Base-by-base conservation (phyloP, 37 sponge, comb jelly and placozoan species). In the Geodia barretti region DNA sequence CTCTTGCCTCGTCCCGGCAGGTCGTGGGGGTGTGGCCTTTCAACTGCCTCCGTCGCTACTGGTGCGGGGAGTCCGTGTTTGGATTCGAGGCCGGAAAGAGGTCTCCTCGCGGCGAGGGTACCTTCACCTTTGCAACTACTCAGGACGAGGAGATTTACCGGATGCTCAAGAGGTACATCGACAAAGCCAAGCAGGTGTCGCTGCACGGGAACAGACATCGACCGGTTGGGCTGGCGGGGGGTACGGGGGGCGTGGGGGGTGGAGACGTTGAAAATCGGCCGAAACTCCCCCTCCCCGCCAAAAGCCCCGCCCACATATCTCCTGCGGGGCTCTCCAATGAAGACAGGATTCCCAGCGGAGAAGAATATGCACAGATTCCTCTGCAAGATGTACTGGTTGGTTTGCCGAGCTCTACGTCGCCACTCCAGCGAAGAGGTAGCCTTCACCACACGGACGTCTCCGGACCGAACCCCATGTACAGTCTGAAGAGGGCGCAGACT, bases 71-170 rank as follows among this genome's bases (percentile, higher is more conserved):
- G 7, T 74, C 70, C 2, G n/a, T 76, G 61, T 88, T 92, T 72
- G 79, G 74, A 0, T 80, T 92, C 31, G 43, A 63, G 31, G 73
- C 89, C 21, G 93, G 93, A 17, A 60, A 89, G 35, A 62, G 81
- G 21, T 79, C 95, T 0, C 95, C 95, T 1, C 79, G 85, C 33
- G 95, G 95, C 3, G 83, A 79, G 29, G 95, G 95, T 0, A 43
- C 63, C 5, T 95, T 87, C 60, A 33, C 64, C 0, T 95, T 95
- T 41, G 23, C 60, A 38, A 82, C 89, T 21, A 33, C 19, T 28
- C 77, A 88, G 20, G 86, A 82, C 2, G 82, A 75, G 9, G 68
- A 77, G 23, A 83, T 95, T 3, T 91, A 76, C 42, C 21, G 68
- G 0, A 71, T 38, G 4, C 26, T 95, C 64, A 79, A 88, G 35